Base-by-base conservation (phyloP, 2,888 invertebrate genomes). In the Notocelia uddmanniana region DNA sequence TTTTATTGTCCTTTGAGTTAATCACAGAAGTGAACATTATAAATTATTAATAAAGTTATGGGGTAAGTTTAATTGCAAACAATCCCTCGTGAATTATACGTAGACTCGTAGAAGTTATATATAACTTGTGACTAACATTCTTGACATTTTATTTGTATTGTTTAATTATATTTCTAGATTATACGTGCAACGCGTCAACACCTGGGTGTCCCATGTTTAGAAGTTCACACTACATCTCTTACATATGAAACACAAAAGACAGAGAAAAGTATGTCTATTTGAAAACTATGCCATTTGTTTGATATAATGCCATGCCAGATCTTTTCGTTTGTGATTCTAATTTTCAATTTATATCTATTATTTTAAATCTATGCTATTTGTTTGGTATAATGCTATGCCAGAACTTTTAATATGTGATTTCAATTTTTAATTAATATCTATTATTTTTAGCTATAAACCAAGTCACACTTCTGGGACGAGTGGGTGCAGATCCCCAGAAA, bases 401-500 rank as follows among this genome's bases (percentile, higher is more conserved):
- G n/a, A n/a, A n/a, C n/a, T n/a, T n/a, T 41, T 26, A n/a, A 55
- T 21, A 34, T 13, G 23, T 67, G 52, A 41, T 54, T 48, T 23
- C 21, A 26, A 13, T 9, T 23, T 54, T n/a, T 21, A n/a, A 45
- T 59, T 15, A 2, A 15, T 23, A 21, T 48, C 23, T 66, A 31
- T 74, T 72, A 76, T 60, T 86, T 87, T 9, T 80, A 93, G 93
- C 97, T 66, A 90, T 98, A 66, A 98, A 98, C 89, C 96, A 95
- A 87, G 97, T 98, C 0, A 97, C 96, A 23, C 89, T 99, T 50
- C 87, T 99, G 68, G 98, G 98, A 3, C 94, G 98, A 84, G 97
- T 97, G 50, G 98, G 98, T 0, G 96, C 95, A n/a, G 97, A 98
- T 85, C 98, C 98, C 1, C 97, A 98, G 85, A 95, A 96, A 83